Evolutionary conservation across 2,888 invertebrate species (phyloP).

Genomic region (Laothoe populi): DNA sequence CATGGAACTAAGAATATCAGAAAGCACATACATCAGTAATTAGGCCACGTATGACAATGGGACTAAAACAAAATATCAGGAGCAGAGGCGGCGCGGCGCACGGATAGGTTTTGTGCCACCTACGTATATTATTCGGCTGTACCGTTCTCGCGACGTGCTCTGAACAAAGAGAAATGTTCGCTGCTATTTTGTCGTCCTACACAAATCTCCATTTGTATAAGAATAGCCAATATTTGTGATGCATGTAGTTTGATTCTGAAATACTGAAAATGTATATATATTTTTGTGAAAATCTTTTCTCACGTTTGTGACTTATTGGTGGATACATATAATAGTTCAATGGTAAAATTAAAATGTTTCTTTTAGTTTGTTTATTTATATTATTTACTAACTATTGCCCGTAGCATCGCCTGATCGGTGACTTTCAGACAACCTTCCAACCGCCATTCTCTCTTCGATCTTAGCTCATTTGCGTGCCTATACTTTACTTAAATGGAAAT

Average conservation of each 20-base stretch:
- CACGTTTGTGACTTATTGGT: neutral
- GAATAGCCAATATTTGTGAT: constrained; percentile 41
- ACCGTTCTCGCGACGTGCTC: constrained; percentile 45
- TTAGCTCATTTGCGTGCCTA: no score
- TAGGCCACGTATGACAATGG: constrained; percentile 63
- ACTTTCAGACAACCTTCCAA: no score
- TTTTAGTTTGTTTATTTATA: neutral
- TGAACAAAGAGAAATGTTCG: constrained; percentile 48
- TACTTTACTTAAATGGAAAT: no score
- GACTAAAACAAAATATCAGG: constrained; percentile 65
- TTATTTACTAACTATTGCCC: neutral
- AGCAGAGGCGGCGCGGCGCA: constrained; percentile 51
- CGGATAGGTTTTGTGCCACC: constrained; percentile 55
- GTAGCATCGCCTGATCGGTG: no score
- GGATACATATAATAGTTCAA: neutral
- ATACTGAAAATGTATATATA: constrained; percentile 29
- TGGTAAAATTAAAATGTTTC: neutral
- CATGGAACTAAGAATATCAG: no score
- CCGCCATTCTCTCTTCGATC: no score
- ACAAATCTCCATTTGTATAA: constrained; percentile 44
- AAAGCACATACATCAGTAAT: constrained; percentile 53
- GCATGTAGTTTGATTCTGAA: constrained; percentile 27
- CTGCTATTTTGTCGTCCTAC: constrained; percentile 41
- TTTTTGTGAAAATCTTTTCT: constrained; percentile 1
- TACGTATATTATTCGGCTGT: constrained; percentile 48